These are phyloP conservation scores for Andrena marginata DNA, from an alignment of 2,888 invertebrate genomes.

Conservation along the genomic window DNA sequence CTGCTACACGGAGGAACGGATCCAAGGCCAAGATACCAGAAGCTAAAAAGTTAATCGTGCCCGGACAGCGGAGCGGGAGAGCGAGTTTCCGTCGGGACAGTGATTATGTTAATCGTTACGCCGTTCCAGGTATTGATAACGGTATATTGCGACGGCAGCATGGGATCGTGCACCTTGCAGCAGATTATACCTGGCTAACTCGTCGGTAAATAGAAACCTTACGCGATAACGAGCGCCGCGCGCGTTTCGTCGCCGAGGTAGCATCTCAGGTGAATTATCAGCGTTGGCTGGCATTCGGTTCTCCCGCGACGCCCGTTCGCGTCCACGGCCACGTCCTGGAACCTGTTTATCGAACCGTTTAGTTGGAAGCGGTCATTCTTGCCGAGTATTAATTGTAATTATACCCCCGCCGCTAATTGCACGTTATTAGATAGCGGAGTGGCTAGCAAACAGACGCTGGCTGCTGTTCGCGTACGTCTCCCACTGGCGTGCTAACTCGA, in stretches of 20 bases:
- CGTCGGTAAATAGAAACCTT: constrained; percentile 71
- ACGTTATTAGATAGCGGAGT: constrained; percentile 76
- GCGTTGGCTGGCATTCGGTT: constrained; percentile 39
- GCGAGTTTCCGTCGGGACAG: constrained; percentile 49
- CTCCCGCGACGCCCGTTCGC: constrained; percentile 28
- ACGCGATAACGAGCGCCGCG: constrained; percentile 68
- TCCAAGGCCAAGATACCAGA: constrained; percentile 32
- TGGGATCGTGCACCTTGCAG: constrained; percentile 63
- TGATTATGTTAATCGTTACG: constrained; percentile 65
- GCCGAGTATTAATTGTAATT: constrained; percentile 78
- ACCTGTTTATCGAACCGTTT: constrained; percentile 73
- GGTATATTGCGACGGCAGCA: constrained; percentile 46
- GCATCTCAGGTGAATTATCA: constrained; percentile 61
- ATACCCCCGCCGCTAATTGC: constrained; percentile 77
- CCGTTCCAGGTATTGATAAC: constrained; percentile 71
- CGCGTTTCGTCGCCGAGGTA: constrained; percentile 50
- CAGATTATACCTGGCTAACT: constrained; percentile 71
- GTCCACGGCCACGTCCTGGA: constrained; percentile 37
- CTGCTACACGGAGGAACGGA: constrained; percentile 4
- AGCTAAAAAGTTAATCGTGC: constrained; percentile 55
- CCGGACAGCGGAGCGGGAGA: neutral
- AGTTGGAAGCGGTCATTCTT: constrained; percentile 74
- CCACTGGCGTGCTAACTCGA: constrained; percentile 49
- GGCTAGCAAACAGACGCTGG: constrained; percentile 73
- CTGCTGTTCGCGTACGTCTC: constrained; percentile 23